phyloP scores from a whole-genome alignment of 2,797 vertebrate genomes.

The Micromesistius poutassou region DNA sequence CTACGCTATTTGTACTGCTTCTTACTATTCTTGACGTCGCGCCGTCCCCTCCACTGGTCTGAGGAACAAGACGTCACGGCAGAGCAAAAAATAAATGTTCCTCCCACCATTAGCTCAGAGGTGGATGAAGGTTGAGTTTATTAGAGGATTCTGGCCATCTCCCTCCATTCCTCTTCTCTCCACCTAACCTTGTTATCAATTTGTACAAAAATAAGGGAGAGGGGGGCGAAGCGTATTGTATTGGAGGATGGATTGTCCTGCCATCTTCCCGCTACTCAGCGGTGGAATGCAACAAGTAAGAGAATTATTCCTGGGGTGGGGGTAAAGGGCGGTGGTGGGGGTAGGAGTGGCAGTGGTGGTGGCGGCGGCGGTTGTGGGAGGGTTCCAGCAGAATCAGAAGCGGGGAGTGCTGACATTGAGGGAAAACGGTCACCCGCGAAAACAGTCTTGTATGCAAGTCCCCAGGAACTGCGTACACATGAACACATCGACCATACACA shows the following conservation, averaged over 20 bases:
- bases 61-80: too few species aligned
- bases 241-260: not conserved
- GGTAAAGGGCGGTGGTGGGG: not conserved
- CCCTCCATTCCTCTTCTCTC: not conserved
- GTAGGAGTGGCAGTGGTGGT: not conserved
- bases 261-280: not conserved
- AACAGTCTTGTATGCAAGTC: constrained; percentile 12
- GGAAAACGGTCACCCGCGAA: constrained; percentile 11
- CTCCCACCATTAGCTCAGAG: not conserved
- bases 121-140: constrained; percentile 7
- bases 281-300: not conserved
- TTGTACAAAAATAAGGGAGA: constrained; percentile 37
- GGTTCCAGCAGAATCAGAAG: constrained; percentile 25
- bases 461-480: constrained; percentile 3
- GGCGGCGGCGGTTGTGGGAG: not conserved
- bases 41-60: not conserved
- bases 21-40: not conserved
- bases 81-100: not conserved
- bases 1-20: not conserved
- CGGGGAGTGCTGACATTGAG: constrained; percentile 38
- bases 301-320: not conserved
- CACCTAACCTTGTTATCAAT: constrained; percentile 36
- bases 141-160: not conserved
- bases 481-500: too few species aligned
- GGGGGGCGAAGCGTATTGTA: not conserved